Percentiles rank a stretch among this genome's conserved stretches.
Conservation (phyloP, 2,888 invertebrate genomes). For the Cosmia pyralina region DNA sequence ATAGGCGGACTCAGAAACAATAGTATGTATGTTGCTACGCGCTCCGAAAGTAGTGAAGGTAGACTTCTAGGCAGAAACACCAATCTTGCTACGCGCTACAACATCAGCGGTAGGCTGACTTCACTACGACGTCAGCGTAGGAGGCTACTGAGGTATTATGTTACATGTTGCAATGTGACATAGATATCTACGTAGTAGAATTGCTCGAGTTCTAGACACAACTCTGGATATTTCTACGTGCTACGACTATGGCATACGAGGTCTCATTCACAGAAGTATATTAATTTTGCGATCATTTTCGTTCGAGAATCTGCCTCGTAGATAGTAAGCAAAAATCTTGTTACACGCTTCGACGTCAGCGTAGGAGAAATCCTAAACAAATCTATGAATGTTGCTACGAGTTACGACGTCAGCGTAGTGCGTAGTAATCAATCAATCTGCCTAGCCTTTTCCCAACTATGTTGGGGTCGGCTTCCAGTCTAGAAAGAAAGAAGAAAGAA, state of each 20-base stretch:
- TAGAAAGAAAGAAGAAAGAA: too few species aligned
- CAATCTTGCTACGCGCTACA: not conserved
- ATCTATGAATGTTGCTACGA: too few species aligned
- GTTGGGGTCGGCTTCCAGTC: too few species aligned
- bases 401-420: not conserved
- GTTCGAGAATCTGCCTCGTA: too few species aligned
- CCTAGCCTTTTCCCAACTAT: too few species aligned
- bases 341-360: not conserved
- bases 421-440: too few species aligned
- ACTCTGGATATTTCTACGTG: not conserved
- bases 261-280: not conserved
- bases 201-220: not conserved
- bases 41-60: not conserved
- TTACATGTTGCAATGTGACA: not conserved
- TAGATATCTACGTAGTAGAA: not conserved
- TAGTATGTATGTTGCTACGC: not conserved
- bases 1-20: not conserved
- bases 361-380: not conserved
- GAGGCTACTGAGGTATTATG: not conserved
- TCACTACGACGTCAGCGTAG: not conserved
- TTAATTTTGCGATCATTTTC: not conserved
- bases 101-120: not conserved
- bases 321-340: too few species aligned
- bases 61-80: too few species aligned
- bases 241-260: not conserved